phyloP scores from a whole-genome alignment of 2,113 vertebrate species.

The Brachyhypopomus occidentalis region DNA sequence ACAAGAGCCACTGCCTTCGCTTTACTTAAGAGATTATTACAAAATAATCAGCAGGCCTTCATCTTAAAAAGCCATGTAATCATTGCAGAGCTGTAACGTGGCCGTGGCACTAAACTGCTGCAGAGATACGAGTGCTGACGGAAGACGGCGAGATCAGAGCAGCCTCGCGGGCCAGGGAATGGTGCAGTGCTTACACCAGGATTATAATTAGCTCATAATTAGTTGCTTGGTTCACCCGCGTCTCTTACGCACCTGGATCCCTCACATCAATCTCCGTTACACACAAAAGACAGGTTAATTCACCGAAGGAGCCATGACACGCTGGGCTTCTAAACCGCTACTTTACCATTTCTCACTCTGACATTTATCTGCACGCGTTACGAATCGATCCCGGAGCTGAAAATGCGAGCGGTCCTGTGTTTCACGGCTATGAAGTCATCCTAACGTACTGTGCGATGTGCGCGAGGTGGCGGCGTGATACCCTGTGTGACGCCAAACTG shows the following conservation, averaged over 20 bases:
- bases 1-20: background rate
- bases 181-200: conserved; percentile 12
- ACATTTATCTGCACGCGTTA: background rate
- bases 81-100: background rate
- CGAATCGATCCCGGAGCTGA: background rate
- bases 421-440: background rate
- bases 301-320: background rate
- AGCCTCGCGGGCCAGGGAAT: background rate
- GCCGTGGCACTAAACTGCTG: background rate
- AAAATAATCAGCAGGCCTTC: conserved; percentile 2
- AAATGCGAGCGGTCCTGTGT: background rate
- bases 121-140: conserved; percentile 11
- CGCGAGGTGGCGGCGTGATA: background rate
- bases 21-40: conserved; percentile 13
- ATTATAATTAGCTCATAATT: conserved; percentile 49
- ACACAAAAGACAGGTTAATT: conserved; percentile 4
- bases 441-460: background rate
- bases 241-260: conserved; percentile 37
- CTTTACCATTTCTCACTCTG: background rate
- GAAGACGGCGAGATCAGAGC: background rate
- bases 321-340: background rate
- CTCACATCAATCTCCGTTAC: conserved; percentile 49
- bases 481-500: background rate
- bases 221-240: conserved; percentile 28
- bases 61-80: conserved; percentile 27